Base-by-base conservation (phyloP, 2,888 invertebrate species). In the Morpho helenor region DNA sequence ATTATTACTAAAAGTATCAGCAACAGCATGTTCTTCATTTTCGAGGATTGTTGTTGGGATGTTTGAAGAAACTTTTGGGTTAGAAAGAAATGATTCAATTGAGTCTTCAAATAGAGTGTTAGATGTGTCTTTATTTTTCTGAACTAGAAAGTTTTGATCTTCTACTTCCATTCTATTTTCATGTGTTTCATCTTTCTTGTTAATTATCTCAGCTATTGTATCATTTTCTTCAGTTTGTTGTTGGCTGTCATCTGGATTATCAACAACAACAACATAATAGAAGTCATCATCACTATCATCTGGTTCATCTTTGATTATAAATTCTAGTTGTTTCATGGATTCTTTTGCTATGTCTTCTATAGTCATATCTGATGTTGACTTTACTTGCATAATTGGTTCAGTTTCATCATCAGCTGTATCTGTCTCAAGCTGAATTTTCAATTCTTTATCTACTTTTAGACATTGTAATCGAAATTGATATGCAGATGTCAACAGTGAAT, bases 241-340 rank as follows among this genome's bases (percentile, higher is more conserved):
- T n/a, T 67, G 65, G 44, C 73, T 62, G 57, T 76, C 72, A 43
- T 82, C 77, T 61, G 78, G 76, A 53, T 87, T 83, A 69, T 90
- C 84, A 61, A 91, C 87, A 3, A 91, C 89, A 23, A 91, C 76
- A 3, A 91, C 89, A 68, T 90, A 90, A 59, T 89, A 91, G 52
- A 70, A 86, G 66, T 91, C 90, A 74, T 91, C 91, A 66, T 90
- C 90, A 68, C 80, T 83, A 49, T 90, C 90, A 42, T 66, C 73
- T 2, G 87, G 87, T 68, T 90, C 90, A 48, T 73, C 66, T 68
- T 89, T 90, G 7, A 90, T 87, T 5, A 87, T 79, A 51, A 80
- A 73, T 63, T 87, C 80, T 7, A 89, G 69, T 69, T 88, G 84
- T 68, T 84, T 88, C 50, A 84, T 71, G 0, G 87, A 83, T 68